Conservation (phyloP, 2,797 vertebrate species). For the Trichosurus vulpecula region DNA sequence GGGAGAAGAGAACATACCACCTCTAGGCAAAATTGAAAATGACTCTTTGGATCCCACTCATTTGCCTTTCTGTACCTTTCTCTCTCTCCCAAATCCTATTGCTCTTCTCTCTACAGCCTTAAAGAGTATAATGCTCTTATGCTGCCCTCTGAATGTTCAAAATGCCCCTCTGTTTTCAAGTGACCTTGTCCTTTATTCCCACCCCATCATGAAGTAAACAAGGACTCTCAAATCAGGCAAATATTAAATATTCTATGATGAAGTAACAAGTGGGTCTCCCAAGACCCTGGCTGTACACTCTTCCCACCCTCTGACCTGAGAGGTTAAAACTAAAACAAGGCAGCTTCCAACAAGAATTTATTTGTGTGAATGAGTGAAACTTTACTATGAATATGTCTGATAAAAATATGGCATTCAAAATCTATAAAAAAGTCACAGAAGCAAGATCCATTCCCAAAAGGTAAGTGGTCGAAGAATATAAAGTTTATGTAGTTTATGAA, state of each 20-base stretch:
- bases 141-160: background rate
- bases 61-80: background rate
- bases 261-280: background rate
- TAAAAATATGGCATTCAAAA: background rate
- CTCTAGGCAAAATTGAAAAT: background rate
- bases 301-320: background rate
- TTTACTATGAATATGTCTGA: background rate
- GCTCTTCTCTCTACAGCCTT: background rate
- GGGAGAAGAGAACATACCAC: background rate
- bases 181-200: background rate
- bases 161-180: background rate
- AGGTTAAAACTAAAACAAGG: background rate
- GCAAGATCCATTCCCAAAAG: background rate
- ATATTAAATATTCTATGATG: background rate
- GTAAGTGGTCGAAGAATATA: background rate
- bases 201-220: background rate
- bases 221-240: background rate
- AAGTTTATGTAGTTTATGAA: background rate
- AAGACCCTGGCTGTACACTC: background rate
- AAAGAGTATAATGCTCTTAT: background rate
- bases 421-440: background rate
- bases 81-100: background rate
- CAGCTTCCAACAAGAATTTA: background rate
- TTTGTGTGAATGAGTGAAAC: background rate
- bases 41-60: background rate